Evolutionary conservation across 2,797 vertebrate species (phyloP), one percentile per base, ranked within the genome.

Genomic region (Oryzias dopingdopingensis): DNA sequence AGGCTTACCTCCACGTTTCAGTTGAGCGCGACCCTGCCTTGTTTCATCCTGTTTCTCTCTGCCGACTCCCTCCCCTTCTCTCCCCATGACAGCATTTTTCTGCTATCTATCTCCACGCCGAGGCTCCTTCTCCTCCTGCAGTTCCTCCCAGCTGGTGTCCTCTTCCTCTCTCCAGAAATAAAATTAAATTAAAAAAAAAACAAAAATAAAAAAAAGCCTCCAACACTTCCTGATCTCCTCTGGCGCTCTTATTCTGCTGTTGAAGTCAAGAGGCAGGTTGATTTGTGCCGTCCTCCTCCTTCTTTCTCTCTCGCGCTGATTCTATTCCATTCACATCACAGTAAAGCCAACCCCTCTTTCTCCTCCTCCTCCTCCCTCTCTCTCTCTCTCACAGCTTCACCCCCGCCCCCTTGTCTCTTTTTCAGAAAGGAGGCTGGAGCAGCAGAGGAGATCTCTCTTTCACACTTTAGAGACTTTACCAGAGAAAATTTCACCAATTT

Each of bases 281-380:
- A 90, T 90, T 83, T 89, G 87, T 74, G 79, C 83, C 48, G 81
- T 81, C 83, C 85, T 86, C 84, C 81, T 82, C 74, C 82, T 76
- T 77, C 79, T 79, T 71, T 74, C 79, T 79, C 49, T 80, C 83
- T 85, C 72, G 77, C 43, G 67, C 87, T 85, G 87, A 80, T 82
- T 90, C 86, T 82, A 86, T 87, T 90, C 89, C 90, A 92, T 91
- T 92, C 90, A 91, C 90, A 90, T 91, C 87, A 82, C 81, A 79
- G 77, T 77, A 84, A 84, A 85, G 85, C 90, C 84, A 77, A 80
- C 87, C 88, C 82, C 86, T 83, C 83, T 82, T 67, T 74, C 83
- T 59, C 80, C 81, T 76, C 80, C 61, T 60, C 58, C 72, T 41
- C 74, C 56, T 74, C 47, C 70, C 74, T 59, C 76, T 50, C 71